Conservation (phyloP, 1,140 invertebrate genomes). For the Conopomorpha cramerella region DNA sequence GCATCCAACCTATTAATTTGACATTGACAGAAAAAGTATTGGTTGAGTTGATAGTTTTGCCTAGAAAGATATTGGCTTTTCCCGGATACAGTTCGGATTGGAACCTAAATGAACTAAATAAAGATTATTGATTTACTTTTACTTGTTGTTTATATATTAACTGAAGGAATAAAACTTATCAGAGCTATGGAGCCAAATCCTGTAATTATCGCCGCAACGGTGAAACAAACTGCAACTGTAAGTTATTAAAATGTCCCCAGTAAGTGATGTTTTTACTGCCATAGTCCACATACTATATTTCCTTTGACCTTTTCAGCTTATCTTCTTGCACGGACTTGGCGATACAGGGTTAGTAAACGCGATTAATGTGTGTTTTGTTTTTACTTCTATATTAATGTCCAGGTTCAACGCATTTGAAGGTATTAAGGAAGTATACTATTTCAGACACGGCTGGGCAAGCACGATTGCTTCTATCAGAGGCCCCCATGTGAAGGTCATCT, state of each 20-base stretch:
- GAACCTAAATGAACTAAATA: no score
- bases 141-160: no score
- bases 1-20: no score
- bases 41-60: no score
- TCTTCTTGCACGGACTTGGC: slow-evolving; percentile 71
- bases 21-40: no score
- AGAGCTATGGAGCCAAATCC: slow-evolving; percentile 67
- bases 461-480: slow-evolving; percentile 78
- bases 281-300: slow-evolving; percentile 9
- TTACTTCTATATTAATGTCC: slow-evolving; percentile 1
- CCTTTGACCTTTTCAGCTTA: slow-evolving; percentile 63
- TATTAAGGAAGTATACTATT: slow-evolving; percentile 19
- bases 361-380: no score
- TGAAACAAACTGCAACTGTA: slow-evolving; percentile 80
- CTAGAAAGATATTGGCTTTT: no score
- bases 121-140: no score
- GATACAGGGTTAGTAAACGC: slow-evolving; percentile 72
- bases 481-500: slow-evolving; percentile 89
- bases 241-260: slow-evolving; percentile 25
- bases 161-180: no score
- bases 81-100: no score
- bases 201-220: slow-evolving; percentile 75
- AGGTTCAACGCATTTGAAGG: slow-evolving; percentile 5
- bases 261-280: slow-evolving; percentile 2
- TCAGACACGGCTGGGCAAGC: slow-evolving; percentile 91